These are phyloP conservation scores for Antheraea yamamai DNA, from an alignment of 2,888 invertebrate species.

Conservation along the genomic window DNA sequence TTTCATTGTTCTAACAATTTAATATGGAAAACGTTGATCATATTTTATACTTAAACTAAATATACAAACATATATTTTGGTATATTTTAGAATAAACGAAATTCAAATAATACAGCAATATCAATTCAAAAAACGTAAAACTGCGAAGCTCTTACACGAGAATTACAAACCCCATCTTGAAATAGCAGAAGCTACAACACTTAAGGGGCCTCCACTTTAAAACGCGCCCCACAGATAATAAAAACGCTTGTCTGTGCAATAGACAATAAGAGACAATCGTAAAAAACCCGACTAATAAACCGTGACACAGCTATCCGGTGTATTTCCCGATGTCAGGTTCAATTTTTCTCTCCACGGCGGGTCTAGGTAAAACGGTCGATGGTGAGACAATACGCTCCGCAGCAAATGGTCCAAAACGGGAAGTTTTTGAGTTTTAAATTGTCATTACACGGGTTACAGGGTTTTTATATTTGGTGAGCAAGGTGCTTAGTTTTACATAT, in stretches of 20 bases:
- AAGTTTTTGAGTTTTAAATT: slow-evolving; percentile 71
- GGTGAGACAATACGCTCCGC: slow-evolving; percentile 59
- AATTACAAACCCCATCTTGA: slow-evolving; percentile 56
- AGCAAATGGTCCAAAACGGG: slow-evolving; percentile 71
- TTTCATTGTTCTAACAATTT: no score
- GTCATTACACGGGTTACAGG: slow-evolving; percentile 75
- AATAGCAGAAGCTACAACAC: slow-evolving; percentile 63
- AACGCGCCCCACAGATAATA: slow-evolving; percentile 76
- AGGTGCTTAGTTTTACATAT: slow-evolving; percentile 69
- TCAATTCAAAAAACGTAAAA: slow-evolving; percentile 21
- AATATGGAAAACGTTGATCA: no score
- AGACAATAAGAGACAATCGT: slow-evolving; percentile 75
- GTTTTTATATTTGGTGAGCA: slow-evolving; percentile 67
- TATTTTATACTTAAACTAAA: no score
- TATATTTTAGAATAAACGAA: not conserved
- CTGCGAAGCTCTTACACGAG: slow-evolving; percentile 41
- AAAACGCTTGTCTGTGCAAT: slow-evolving; percentile 76
- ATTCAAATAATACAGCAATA: slow-evolving; percentile 2
- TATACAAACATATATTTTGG: not conserved
- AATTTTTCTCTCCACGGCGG: slow-evolving; percentile 28
- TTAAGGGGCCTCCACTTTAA: slow-evolving; percentile 72
- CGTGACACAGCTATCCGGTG: slow-evolving; percentile 33
- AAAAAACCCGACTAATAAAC: slow-evolving; percentile 50
- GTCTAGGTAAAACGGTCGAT: slow-evolving; percentile 44
- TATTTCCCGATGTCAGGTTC: not conserved